Conservation (phyloP, 2,888 invertebrate species). For the Apamea crenata region DNA sequence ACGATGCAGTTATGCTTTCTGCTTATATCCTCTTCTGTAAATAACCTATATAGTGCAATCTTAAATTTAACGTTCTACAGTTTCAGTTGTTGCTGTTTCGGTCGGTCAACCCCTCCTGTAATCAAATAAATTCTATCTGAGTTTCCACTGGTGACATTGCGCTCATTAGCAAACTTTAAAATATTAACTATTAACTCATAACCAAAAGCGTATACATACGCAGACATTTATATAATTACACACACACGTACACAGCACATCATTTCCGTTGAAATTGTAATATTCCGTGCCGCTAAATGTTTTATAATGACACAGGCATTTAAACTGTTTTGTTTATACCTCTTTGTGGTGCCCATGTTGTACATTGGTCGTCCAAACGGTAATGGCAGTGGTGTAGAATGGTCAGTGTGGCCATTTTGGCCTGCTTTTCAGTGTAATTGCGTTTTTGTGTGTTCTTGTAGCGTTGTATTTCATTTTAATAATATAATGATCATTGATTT, state of each 20-base stretch:
- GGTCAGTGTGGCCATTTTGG: conserved; percentile 38
- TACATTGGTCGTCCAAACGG: conserved; percentile 37
- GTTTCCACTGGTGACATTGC: neutral
- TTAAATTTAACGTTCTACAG: neutral
- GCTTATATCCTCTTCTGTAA: neutral
- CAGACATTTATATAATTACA: conserved; percentile 14
- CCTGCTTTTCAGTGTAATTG: conserved; percentile 40
- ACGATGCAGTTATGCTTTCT: too few species aligned
- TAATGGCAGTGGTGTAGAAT: conserved; percentile 47
- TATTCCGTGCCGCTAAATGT: conserved; percentile 73
- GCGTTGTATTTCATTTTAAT: conserved; percentile 27
- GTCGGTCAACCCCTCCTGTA: too few species aligned
- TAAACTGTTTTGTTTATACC: conserved; percentile 70
- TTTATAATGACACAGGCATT: conserved; percentile 71
- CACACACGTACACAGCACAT: conserved; percentile 40
- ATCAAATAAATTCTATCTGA: neutral
- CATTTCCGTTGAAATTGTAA: conserved; percentile 58
- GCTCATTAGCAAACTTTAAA: neutral
- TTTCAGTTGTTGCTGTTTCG: neutral
- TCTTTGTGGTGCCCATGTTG: conserved; percentile 59
- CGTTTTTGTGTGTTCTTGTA: conserved; percentile 45
- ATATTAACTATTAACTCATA: conserved; percentile 8
- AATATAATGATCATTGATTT: conserved; percentile 43
- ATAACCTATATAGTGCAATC: too few species aligned
- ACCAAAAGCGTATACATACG: neutral